A percentile compares a stretch with the other conserved stretches of the same genome.
Conservation (phyloP, 64 coral and sea anemone genomes). For the Montipora capricornis region DNA sequence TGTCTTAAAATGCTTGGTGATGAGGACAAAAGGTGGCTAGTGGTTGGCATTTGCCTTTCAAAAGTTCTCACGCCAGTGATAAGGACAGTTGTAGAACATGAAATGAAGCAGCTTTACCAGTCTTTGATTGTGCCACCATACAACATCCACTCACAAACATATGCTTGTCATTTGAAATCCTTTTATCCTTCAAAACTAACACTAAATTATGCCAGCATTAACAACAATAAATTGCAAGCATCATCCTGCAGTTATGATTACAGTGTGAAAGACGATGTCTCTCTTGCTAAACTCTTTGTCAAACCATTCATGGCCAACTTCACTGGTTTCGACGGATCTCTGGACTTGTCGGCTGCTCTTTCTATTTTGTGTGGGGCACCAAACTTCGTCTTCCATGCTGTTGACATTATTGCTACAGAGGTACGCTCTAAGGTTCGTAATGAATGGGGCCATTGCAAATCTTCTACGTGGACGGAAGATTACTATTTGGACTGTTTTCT, state of each 20-base stretch:
- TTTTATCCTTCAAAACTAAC: background rate
- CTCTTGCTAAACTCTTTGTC: constrained; percentile 52
- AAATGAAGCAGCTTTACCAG: constrained; percentile 49
- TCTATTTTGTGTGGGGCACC: constrained; percentile 40
- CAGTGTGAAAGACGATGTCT: constrained; percentile 24
- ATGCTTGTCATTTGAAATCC: background rate
- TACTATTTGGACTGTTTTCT: constrained; percentile 43
- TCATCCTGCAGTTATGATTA: constrained; percentile 22
- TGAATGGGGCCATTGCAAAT: constrained; percentile 84
- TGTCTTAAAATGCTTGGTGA: background rate
- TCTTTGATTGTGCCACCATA: background rate
- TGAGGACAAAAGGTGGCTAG: constrained; percentile 74
- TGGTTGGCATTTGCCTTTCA: constrained; percentile 72
- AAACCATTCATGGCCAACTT: constrained; percentile 45
- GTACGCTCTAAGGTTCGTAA: constrained; percentile 63
- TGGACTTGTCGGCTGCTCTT: constrained; percentile 73
- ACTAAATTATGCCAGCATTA: constrained; percentile 75
- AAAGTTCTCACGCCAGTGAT: constrained; percentile 62
- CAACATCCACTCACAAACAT: constrained; percentile 55
- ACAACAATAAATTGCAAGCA: constrained; percentile 45
- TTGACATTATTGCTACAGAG: constrained; percentile 41
- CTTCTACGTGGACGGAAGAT: constrained; percentile 35
- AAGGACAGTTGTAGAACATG: constrained; percentile 17
- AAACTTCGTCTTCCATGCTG: background rate
- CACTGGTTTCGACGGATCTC: constrained; percentile 51